Evolutionary conservation across 2,113 vertebrate genomes (phyloP).

Genomic region (Numenius arquata): DNA sequence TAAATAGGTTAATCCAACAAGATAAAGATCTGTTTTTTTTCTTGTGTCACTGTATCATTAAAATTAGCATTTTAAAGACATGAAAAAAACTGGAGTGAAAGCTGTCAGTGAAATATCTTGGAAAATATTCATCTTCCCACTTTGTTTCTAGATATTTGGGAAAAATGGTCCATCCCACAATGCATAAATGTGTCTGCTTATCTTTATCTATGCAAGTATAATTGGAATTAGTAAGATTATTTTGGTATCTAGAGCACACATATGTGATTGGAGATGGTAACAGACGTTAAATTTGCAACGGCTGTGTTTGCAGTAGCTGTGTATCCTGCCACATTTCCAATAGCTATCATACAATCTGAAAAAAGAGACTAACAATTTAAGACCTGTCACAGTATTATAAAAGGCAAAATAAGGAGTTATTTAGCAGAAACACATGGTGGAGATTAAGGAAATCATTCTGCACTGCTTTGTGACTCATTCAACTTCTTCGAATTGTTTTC

Average conservation of each 20-base stretch:
- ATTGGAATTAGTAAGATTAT: background rate
- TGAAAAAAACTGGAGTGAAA: background rate
- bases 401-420: slow-evolving; percentile 34
- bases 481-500: slow-evolving; percentile 1
- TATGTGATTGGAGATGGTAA: background rate
- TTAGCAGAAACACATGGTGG: slow-evolving; percentile 18
- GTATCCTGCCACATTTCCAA: background rate
- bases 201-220: background rate
- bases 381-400: background rate
- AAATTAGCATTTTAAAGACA: background rate
- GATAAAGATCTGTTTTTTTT: background rate
- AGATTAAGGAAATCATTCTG: slow-evolving; percentile 22
- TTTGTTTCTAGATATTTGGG: background rate
- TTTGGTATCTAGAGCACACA: background rate
- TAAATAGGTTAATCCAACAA: background rate
- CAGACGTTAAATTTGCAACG: background rate
- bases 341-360: background rate
- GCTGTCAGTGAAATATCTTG: background rate
- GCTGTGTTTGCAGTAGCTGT: background rate
- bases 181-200: background rate
- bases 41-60: background rate
- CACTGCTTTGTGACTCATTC: background rate
- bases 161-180: background rate
- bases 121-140: background rate
- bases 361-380: background rate